These are phyloP conservation scores for Sebastes taczanowskii DNA, from an alignment of 2,797 vertebrate genomes.

Conservation along the genomic window DNA sequence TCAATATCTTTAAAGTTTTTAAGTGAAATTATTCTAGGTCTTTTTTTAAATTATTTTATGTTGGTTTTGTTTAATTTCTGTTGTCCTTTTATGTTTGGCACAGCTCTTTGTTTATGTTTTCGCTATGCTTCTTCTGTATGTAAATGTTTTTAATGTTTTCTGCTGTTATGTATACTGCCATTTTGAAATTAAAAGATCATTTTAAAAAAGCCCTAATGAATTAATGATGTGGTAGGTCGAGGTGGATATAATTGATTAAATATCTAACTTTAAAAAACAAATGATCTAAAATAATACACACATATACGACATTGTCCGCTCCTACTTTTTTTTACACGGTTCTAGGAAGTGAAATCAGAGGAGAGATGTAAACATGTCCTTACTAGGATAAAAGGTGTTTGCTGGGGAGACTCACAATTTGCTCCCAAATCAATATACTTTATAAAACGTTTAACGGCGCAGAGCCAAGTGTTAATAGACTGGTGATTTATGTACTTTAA, in stretches of 20 bases:
- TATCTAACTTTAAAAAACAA: no score
- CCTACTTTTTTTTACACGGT: background rate
- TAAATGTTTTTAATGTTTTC: no score
- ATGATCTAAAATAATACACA: background rate
- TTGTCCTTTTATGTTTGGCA: no score
- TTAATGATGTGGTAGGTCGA: background rate
- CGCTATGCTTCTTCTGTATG: no score
- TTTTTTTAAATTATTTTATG: no score
- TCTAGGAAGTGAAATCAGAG: background rate
- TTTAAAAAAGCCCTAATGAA: accelerated
- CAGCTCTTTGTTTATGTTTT: no score
- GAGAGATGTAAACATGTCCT: background rate
- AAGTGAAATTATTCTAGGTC: no score
- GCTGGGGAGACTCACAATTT: background rate
- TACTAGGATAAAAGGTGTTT: background rate
- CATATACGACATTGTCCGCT: background rate
- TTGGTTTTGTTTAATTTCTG: no score
- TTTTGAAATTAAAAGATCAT: no score
- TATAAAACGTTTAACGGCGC: no score
- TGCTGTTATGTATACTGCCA: no score
- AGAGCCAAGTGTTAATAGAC: background rate
- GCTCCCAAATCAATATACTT: background rate
- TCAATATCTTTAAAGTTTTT: no score
- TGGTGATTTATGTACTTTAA: background rate
- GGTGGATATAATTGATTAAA: background rate